Percentiles rank a stretch among this genome's conserved stretches.
Conservation (phyloP, 2,888 invertebrate genomes). For the Caenorhabditis japonica region DNA sequence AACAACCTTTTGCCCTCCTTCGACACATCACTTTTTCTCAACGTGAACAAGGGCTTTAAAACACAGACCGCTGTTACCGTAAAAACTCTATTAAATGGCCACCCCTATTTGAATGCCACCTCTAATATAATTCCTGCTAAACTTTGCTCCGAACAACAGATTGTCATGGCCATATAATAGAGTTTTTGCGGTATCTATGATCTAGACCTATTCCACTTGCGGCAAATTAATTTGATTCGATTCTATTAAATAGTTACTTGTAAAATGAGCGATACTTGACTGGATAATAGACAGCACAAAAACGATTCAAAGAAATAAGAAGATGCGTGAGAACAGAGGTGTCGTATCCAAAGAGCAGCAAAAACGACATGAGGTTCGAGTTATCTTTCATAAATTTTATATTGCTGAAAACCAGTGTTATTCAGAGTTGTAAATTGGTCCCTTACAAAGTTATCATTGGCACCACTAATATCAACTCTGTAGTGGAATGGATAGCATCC, state of each 20-base stretch:
- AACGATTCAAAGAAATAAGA: slow-evolving; percentile 18
- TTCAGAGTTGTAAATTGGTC: not conserved
- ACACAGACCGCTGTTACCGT: no score
- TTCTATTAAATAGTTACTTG: not conserved
- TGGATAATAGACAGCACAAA: slow-evolving; percentile 16
- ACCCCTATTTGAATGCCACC: no score
- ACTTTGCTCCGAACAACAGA: no score
- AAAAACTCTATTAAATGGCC: no score
- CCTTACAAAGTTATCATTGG: slow-evolving; percentile 29
- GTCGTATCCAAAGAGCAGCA: slow-evolving; percentile 25
- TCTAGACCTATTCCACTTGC: no score
- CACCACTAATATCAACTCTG: slow-evolving; percentile 8
- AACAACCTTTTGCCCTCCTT: no score
- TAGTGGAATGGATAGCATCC: slow-evolving; percentile 26
- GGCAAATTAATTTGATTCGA: no score
- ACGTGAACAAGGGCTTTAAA: no score
- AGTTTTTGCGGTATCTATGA: no score
- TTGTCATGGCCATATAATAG: no score
- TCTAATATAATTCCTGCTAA: no score
- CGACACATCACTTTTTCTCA: no score
- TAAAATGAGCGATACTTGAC: slow-evolving; percentile 4
- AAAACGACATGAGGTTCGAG: slow-evolving; percentile 20
- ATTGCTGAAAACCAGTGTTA: slow-evolving; percentile 4
- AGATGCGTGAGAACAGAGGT: slow-evolving; percentile 27
- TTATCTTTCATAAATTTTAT: slow-evolving; percentile 10